Percentiles rank a stretch among this genome's conserved stretches.
Evolutionary conservation across 1,140 invertebrate species (phyloP).

Genomic region (Zaprionus ornatus): DNA sequence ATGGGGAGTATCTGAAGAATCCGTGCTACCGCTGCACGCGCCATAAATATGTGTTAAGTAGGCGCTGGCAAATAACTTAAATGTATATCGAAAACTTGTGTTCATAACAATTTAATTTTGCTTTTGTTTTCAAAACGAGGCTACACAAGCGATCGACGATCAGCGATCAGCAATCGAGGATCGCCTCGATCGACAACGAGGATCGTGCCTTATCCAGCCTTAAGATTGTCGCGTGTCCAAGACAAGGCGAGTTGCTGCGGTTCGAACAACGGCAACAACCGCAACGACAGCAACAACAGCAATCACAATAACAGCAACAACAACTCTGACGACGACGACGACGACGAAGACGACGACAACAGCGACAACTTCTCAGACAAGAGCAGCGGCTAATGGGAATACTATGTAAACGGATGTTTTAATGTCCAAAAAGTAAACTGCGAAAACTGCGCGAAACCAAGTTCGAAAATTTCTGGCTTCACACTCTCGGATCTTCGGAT

Average conservation of each 20-base stretch:
- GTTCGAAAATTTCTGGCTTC: constrained; percentile 53
- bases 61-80: constrained; percentile 53
- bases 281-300: constrained; percentile 30
- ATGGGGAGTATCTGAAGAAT: constrained; percentile 71
- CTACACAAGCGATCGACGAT: constrained; percentile 21
- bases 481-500: constrained; percentile 12
- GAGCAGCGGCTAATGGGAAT: constrained; percentile 80
- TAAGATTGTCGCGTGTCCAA: constrained; percentile 80
- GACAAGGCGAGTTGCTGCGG: constrained; percentile 53
- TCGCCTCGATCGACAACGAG: not conserved
- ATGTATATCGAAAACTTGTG: constrained; percentile 75
- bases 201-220: constrained; percentile 14
- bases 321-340: constrained; percentile 40
- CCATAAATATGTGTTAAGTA: constrained; percentile 82
- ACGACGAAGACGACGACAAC: constrained; percentile 36
- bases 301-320: constrained; percentile 31
- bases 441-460: constrained; percentile 64
- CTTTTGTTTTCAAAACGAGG: constrained; percentile 69
- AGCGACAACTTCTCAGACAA: constrained; percentile 61
- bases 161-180: constrained; percentile 5
- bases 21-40: constrained; percentile 77
- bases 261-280: constrained; percentile 50
- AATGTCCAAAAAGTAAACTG: constrained; percentile 83
- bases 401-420: constrained; percentile 83
- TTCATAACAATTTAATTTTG: constrained; percentile 82